A percentile compares a stretch with the other conserved stretches of the same genome.
Conservation (phyloP, 2,797 vertebrate genomes). For the Hippoglossus hippoglossus region DNA sequence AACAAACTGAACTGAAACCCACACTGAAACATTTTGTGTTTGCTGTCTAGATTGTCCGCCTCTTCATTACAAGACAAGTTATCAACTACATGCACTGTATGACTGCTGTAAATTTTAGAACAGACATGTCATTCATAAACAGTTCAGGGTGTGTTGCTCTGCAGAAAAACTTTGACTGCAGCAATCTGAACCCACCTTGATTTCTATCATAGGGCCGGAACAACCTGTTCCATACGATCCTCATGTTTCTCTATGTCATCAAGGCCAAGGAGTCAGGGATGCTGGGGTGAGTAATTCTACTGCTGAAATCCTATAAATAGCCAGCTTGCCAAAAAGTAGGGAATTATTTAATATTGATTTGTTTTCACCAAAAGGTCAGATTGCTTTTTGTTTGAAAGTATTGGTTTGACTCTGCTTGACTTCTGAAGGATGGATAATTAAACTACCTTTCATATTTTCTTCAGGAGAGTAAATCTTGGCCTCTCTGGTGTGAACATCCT, state of each 20-base stretch:
- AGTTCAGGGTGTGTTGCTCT: no score
- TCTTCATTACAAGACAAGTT: no score
- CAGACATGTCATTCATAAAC: no score
- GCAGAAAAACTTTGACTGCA: background rate
- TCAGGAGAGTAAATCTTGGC: conserved; percentile 94
- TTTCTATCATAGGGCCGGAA: conserved; percentile 90
- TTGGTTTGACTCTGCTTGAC: conserved; percentile 16
- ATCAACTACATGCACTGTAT: no score
- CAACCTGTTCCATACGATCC: conserved; percentile 96
- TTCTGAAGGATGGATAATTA: conserved; percentile 4
- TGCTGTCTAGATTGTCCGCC: no score
- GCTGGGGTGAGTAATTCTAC: conserved; percentile 89
- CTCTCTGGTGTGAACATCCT: conserved; percentile 95
- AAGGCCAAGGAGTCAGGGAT: conserved; percentile 98
- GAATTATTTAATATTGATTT: conserved; percentile 18
- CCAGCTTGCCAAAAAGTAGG: background rate
- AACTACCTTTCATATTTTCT: conserved; percentile 30
- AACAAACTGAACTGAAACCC: no score
- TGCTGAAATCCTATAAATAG: conserved; percentile 1
- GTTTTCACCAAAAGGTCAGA: conserved; percentile 16
- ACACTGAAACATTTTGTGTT: no score
- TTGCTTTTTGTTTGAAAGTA: conserved; percentile 23
- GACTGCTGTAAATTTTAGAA: no score
- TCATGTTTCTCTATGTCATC: conserved; percentile 98
- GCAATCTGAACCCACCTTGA: conserved; percentile 20